Base-by-base conservation (phyloP, 1,140 invertebrate genomes). In the Aplysia californica region DNA sequence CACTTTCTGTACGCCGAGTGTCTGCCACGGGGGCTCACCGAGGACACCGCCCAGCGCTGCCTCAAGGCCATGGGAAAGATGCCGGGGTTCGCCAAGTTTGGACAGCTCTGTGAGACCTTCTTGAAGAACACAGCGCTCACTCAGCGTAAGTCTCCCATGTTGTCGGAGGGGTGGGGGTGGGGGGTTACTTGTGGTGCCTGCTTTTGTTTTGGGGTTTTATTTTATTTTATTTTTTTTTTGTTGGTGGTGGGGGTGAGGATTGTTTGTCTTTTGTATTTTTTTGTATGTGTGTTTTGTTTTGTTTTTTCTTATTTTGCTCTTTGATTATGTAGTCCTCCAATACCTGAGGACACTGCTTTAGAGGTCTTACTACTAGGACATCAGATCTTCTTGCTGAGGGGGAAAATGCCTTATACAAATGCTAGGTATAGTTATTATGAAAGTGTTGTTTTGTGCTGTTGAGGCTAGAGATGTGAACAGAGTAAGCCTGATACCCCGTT, bases 1-100 rank as follows among this genome's bases (percentile, higher is more conserved):
- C 91, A 93, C 85, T 94, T 91, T 85, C 83, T 94, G 15, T 94
- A 94, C 81, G 90, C 92, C n/a, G 92, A 93, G 82, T 92, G 92
- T 79, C 85, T 94, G 79, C 92, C 93, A 18, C 39, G 86, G 31
- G 89, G 89, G 75, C 84, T 93, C 61, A 88, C 91, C 29, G 92
- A 92, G 81, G 87, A 90, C 41, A 91, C 91, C 4, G 92, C 92
- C 33, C 89, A 90, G 73, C 89, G 91, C 68, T 91, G 92, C 50
- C 91, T 93, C 20, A 89, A 90, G 81, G 86, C 89, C 67, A 88
- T 91, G 39, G 83, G 89, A 56, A 86, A 90, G 58, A 85, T 92
- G 69, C 89, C 89, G 3, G 91, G 91, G 38, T 89, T 93, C 74
- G 89, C 87, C 29, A 91, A 91, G 64, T 91, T 94, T 80, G 87